A percentile compares a stretch with the other conserved stretches of the same genome.
These are phyloP conservation scores for Chymomyza procnemis DNA, from an alignment of 2,888 invertebrate species.

Conservation along the genomic window DNA sequence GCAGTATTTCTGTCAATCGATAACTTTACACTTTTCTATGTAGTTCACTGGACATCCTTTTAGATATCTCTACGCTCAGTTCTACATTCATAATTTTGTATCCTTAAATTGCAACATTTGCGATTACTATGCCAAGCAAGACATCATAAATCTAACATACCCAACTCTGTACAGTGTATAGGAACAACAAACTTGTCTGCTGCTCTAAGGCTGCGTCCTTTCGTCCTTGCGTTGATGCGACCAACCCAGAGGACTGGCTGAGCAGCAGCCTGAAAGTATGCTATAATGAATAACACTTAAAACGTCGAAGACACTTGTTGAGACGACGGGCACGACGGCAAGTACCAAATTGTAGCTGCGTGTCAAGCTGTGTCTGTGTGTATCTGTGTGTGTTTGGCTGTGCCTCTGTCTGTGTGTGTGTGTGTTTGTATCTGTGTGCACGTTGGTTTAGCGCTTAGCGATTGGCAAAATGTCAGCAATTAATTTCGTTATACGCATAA, in stretches of 20 bases:
- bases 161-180: no score
- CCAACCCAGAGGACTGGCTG: not conserved
- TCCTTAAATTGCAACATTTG: no score
- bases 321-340: not conserved
- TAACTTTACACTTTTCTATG: no score
- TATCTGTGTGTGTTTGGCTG: not conserved
- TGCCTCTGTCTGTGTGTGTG: slow-evolving; percentile 6
- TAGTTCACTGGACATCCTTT: no score
- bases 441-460: slow-evolving; percentile 21
- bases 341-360: slow-evolving; percentile 6
- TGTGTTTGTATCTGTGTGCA: slow-evolving; percentile 7
- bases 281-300: slow-evolving; percentile 39
- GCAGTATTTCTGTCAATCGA: no score
- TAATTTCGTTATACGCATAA: slow-evolving; percentile 62
- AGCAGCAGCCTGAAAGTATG: slow-evolving; percentile 19
- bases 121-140: no score
- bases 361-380: slow-evolving; percentile 3
- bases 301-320: slow-evolving; percentile 4
- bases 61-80: no score
- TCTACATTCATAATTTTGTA: no score
- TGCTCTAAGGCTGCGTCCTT: no score
- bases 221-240: not conserved
- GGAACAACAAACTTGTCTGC: no score
- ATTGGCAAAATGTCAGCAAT: slow-evolving; percentile 64
- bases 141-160: no score